Evolutionary conservation across 2,888 invertebrate genomes (phyloP).

Genomic region (Cistogaster globosa): DNA sequence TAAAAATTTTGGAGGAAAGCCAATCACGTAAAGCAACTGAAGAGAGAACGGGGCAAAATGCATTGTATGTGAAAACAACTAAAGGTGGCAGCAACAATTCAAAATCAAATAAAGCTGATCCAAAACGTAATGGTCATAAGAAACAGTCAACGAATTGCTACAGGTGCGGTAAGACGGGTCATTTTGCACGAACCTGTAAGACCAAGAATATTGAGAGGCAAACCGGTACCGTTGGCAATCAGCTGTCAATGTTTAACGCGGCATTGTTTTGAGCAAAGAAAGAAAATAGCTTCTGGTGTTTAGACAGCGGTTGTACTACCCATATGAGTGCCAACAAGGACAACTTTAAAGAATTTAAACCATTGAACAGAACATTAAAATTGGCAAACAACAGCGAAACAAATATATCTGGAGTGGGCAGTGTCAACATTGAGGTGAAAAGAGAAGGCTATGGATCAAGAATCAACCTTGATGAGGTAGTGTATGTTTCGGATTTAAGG

Average conservation of each 20-base stretch:
- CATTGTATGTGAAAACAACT: constrained; percentile 16
- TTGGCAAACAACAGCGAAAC: too few relatives aligned
- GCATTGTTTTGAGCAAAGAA: too few relatives aligned
- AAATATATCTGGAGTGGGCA: too few relatives aligned
- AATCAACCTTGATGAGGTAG: constrained; percentile 61
- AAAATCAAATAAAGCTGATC: not conserved
- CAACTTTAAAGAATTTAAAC: constrained; percentile 31
- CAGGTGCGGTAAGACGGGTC: constrained; percentile 48
- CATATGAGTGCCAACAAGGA: too few relatives aligned
- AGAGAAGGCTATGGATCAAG: constrained; percentile 38
- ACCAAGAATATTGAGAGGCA: too few relatives aligned
- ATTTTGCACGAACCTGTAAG: too few relatives aligned
- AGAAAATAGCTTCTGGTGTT: too few relatives aligned
- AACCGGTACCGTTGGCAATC: too few relatives aligned
- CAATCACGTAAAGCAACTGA: constrained; percentile 45
- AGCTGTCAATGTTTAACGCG: too few relatives aligned
- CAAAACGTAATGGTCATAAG: constrained; percentile 12
- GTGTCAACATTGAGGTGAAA: too few relatives aligned
- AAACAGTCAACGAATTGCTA: constrained; percentile 15
- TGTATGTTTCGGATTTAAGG: constrained; percentile 48
- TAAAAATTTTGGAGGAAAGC: constrained; percentile 51
- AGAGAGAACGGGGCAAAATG: constrained; percentile 35
- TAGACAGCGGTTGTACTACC: too few relatives aligned
- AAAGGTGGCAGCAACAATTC: constrained; percentile 1
- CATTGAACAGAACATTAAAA: too few relatives aligned